Evolutionary conservation across 2,797 vertebrate species (phyloP), one percentile per base, ranked within the genome.

Genomic region (Pipistrellus pipistrellus): DNA sequence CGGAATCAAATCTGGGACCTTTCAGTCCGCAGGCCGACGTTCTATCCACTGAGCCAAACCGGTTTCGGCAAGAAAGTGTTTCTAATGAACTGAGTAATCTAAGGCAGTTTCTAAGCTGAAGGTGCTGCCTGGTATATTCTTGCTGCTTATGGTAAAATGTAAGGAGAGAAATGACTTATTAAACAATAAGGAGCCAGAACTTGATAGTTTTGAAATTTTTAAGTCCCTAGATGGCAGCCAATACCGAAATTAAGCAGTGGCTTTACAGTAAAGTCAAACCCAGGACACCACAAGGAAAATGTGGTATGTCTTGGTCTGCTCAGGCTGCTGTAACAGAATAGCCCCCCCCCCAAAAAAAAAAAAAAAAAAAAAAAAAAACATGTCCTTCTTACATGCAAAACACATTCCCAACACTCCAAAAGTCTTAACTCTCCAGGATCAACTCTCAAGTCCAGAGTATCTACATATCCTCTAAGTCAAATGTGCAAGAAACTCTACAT

Each of bases 261-360:
- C 32, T 93, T 83, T 76, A 12, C 25, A 66, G 46, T 78, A 88
- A 83, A 48, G 62, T 88, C 62, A 91, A 41, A 83, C 32, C 55
- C 53, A 66, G 9, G 32, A 27, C 6, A 27, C 21, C 35, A n/a
- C 35, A 46, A 46, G 35, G 57, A 80, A 81, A 38, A 77, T 66
- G 62, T n/a, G 30, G 30, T 64, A 62, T 53, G 48, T 64, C 20
- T 51, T 85, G 25, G 25, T 69, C 35, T 55, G 15, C 62, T n/a
- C 15, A n/a, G 15, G 62, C 62, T 32, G 27, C 59, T 64, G 59
- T 64, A 64, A n/a, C 84, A 32, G 57, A 76, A 51, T 5, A 23
- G 7, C 7, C 55, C 57, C 41, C 12, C 41, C 35, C 57, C 38
- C 30, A 4, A 1, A 20, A 53, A 55, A 55, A 10, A 48, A 46